Evolutionary conservation across 92 coral and sea anemone genomes (phyloP).

Genomic region (Phenganax subtilis): DNA sequence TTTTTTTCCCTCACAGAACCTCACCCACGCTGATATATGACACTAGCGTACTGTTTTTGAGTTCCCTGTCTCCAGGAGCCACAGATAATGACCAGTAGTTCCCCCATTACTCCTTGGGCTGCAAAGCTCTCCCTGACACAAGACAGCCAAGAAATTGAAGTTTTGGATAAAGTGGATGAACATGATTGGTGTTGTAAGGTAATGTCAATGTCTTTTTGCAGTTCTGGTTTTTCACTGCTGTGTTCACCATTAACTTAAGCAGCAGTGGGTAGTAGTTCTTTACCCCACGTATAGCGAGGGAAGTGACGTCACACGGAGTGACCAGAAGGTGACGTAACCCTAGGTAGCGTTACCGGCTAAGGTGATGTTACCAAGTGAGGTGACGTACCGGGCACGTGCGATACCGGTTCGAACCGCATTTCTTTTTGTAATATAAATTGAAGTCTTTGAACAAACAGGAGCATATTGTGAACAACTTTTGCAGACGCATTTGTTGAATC

Average conservation of each 20-base stretch:
- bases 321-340: too few relatives aligned
- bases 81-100: slow-evolving; percentile 45
- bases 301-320: too few relatives aligned
- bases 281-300: too few relatives aligned
- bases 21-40: slow-evolving; percentile 43
- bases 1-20: slow-evolving; percentile 6
- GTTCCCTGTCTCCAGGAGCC: slow-evolving; percentile 44
- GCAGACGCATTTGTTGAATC: too few relatives aligned
- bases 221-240: slow-evolving; percentile 38
- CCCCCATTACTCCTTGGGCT: slow-evolving; percentile 40
- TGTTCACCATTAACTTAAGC: slow-evolving; percentile 44
- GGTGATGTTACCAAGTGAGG: too few relatives aligned
- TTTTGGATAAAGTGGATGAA: slow-evolving; percentile 51
- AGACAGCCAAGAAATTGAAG: slow-evolving; percentile 57
- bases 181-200: slow-evolving; percentile 23
- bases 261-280: slow-evolving; percentile 51
- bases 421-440: too few relatives aligned
- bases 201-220: slow-evolving; percentile 14
- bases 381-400: too few relatives aligned
- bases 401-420: too few relatives aligned
- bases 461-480: too few relatives aligned
- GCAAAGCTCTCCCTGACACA: slow-evolving; percentile 48
- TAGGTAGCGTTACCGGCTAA: too few relatives aligned
- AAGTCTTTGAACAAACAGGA: too few relatives aligned
- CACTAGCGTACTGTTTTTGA: slow-evolving; percentile 17